Base-by-base conservation (phyloP, 2,888 invertebrate species). In the Yponomeuta cagnagella region DNA sequence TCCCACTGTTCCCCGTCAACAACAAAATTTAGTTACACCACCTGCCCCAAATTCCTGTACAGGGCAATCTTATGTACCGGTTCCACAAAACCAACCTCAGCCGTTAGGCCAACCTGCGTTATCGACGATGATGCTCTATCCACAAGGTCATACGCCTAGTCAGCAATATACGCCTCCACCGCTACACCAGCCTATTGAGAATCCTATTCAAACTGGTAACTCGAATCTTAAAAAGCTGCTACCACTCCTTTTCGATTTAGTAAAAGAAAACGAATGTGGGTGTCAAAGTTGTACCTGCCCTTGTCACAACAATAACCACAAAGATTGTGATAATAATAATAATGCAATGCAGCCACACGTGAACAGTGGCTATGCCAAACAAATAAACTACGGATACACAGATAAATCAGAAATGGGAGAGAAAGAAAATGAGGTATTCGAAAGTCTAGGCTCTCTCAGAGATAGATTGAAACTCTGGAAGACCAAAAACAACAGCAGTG, bases 241-340 rank as follows among this genome's bases (percentile, higher is more conserved):
- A 2, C 90, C 91, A 1, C 76, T 90, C n/a, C 79, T 91, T 74
- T 75, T 90, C 12, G 84, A 85, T 73, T 75, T 90, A 68, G 70
- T 91, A 37, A 85, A 83, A 73, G 90, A 91, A 48, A 85, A 79
- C 72, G 82, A 77, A 72, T 72, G 72, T 31, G 68, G 70, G 2
- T 85, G 85, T 72, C 77, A 77, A 0, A 79, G 73, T 58, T 72
- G 73, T 4, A 69, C 67, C 8, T 79, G 78, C 71, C 4, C 30
- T 43, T 48, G 52, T 12, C 15, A 58, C 31, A 30, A 67, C 70
- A 71, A 68, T 72, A 71, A 70, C 67, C 76, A 82, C 68, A 85
- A 82, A 65, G 79, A 79, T 30, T 83, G 80, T 73, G 68, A 70
- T 48, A 70, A 71, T 52, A 72, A 72, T 63, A 74, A 72, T 12